Base-by-base conservation (phyloP, 2,113 vertebrate species). In the Chaetorhynchus papuensis region DNA sequence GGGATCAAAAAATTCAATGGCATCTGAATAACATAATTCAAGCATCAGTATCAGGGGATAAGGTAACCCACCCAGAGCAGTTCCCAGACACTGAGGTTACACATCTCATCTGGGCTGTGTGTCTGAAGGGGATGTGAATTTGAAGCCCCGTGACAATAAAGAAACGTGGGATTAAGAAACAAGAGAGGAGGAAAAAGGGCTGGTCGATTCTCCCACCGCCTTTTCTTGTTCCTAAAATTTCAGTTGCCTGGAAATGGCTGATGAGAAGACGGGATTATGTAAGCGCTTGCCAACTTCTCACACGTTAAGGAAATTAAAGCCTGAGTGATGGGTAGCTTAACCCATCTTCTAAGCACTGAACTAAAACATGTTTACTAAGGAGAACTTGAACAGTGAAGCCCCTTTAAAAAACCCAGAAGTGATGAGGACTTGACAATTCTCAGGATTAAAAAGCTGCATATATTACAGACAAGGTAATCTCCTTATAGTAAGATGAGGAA, bases 171-270 rank as follows among this genome's bases (percentile, higher is more conserved):
- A 83, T 90, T 75, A 86, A 75, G 83, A 70, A 90, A 70, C 6
- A 50, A 74, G 52, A 80, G 56, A 78, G 41, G 39, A 63, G 59
- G 44, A 39, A 56, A 88, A 90, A 74, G 17, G 76, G 44, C 22
- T 0, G 5, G 44, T 31, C 0, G 1, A 64, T 90, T 90, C 72
- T 93, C 71, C 57, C 75, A 78, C n/a, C 0, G 6, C 82, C 24
- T 86, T 83, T 77, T 44, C 90, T 86, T 68, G 60, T 56, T 93
- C 60, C 69, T 83, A 53, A 77, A 54, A 82, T 83, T 87, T 89
- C 83, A 68, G 94, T 87, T 96, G 95, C 85, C 90, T 93, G 83
- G 88, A 96, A 97, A 94, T 96, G 90, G 65, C 85, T 93, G 92
- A 64, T n/a, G 92, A 93, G 83, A 89, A 89, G 84, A 78, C 0